Base-by-base conservation (phyloP, 2,113 vertebrate species). In the Arothron firmamentum region DNA sequence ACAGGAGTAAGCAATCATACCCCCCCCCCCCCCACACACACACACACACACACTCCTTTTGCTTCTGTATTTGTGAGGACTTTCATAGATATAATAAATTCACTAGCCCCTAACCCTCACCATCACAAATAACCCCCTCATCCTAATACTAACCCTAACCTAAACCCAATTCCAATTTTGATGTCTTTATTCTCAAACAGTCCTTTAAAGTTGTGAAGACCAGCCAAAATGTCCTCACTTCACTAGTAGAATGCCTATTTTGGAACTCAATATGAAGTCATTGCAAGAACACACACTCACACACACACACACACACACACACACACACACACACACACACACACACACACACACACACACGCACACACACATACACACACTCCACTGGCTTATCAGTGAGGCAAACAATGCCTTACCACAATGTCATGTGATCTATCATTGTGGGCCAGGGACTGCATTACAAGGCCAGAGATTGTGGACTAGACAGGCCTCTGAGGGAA, bases 381-480 rank as follows among this genome's bases (percentile, higher is more conserved):
- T 79, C 48, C 52, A 13, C 79, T 41, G 56, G 74, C 75, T 88
- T 86, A 90, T 88, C 83, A 77, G 79, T 21, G 52, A 80, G 72
- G 74, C 80, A 83, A 85, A 87, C 85, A 86, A 86, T 82, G 77
- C 59, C 62, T 47, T 82, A 79, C 81, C 81, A 75, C 77, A 71
- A 15, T 84, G 83, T 81, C 66, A 75, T 15, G 69, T 38, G 58
- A 88, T 83, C 74, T 86, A 81, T 88, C 83, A 84, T 84, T 78
- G 83, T 53, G 81, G 82, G 70, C 63, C 79, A 62, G 80, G 81
- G 80, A 90, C 79, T 84, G 81, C 74, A 86, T 88, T 84, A 83
- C 85, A 84, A 82, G 83, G 80, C 78, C 80, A 81, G 70, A 82
- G 85, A 87, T 87, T 84, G 79, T 77, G 78, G 78, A 78, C 78